phyloP scores from a whole-genome alignment of 1,140 invertebrate genomes.

The Melipona quadrifasciata region DNA sequence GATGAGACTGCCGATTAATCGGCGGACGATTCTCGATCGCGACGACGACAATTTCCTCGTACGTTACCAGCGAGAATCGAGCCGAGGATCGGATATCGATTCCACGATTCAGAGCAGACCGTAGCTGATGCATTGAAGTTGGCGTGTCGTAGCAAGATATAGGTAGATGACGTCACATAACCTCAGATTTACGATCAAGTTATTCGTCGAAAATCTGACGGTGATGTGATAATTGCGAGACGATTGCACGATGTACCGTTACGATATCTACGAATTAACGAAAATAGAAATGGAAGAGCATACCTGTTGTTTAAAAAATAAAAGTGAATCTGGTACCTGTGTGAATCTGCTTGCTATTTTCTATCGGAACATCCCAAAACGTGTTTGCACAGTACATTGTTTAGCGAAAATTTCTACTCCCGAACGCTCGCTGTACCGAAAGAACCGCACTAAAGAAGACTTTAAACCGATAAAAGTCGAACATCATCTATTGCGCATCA shows the following conservation, averaged over 20 bases:
- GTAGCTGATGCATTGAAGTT: background rate
- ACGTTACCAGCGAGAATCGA: background rate
- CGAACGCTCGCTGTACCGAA: too few relatives aligned
- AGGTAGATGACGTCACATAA: constrained; percentile 12
- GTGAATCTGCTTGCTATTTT: background rate
- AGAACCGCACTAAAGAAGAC: too few relatives aligned
- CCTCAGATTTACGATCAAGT: background rate
- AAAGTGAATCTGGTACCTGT: background rate
- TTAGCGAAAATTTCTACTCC: too few relatives aligned
- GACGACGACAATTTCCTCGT: background rate
- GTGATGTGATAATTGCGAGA: background rate
- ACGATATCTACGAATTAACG: background rate
- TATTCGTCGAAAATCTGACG: background rate
- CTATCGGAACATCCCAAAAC: too few relatives aligned
- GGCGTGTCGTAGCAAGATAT: too few relatives aligned
- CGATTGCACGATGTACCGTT: background rate
- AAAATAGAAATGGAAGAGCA: background rate
- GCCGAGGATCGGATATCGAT: background rate
- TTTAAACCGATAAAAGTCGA: background rate
- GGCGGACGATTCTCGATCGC: background rate
- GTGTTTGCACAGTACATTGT: too few relatives aligned
- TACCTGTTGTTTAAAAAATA: background rate
- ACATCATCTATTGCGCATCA: too few relatives aligned
- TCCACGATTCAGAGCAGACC: too few relatives aligned
- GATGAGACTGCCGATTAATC: background rate